A percentile compares a stretch with the other conserved stretches of the same genome.
Evolutionary conservation across 2,888 invertebrate genomes (phyloP).

Genomic region (Ennomos fuscantarius): DNA sequence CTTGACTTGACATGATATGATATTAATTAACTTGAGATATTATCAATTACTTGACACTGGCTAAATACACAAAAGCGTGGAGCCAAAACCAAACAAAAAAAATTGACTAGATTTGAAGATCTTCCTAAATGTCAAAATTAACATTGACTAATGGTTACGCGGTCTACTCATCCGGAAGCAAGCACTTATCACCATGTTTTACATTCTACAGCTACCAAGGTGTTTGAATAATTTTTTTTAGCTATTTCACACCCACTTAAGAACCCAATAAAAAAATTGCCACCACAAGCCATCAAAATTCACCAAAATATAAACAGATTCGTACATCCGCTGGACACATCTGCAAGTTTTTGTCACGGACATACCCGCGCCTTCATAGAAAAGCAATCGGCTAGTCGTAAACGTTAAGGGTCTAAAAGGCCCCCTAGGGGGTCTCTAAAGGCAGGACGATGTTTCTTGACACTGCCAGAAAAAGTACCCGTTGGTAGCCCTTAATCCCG

Average conservation of each 20-base stretch:
- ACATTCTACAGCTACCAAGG: no score
- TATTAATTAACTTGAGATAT: no score
- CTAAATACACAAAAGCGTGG: no score
- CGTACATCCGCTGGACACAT: constrained; percentile 68
- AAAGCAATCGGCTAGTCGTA: constrained; percentile 88
- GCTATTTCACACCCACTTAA: constrained; percentile 35
- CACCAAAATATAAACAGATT: constrained; percentile 64
- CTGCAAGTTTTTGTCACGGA: constrained; percentile 75
- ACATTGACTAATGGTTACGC: no score
- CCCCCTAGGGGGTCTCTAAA: constrained; percentile 85
- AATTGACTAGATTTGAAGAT: no score
- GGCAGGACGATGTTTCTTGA: constrained; percentile 79
- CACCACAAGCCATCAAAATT: constrained; percentile 50
- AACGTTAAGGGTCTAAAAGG: constrained; percentile 86
- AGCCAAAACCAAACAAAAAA: no score
- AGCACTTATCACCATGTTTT: background rate
- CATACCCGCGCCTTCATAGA: constrained; percentile 81
- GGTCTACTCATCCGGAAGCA: constrained; percentile 1
- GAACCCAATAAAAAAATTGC: constrained; percentile 22
- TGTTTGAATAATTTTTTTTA: constrained; percentile 2
- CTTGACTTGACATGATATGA: no score
- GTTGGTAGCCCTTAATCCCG: constrained; percentile 75
- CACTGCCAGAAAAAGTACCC: constrained; percentile 78
- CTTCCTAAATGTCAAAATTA: no score
- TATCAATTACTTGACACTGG: no score